Evolutionary conservation across 2,113 vertebrate genomes (phyloP), one percentile per base, ranked within the genome.

Genomic region (Ceyx melanurus): DNA sequence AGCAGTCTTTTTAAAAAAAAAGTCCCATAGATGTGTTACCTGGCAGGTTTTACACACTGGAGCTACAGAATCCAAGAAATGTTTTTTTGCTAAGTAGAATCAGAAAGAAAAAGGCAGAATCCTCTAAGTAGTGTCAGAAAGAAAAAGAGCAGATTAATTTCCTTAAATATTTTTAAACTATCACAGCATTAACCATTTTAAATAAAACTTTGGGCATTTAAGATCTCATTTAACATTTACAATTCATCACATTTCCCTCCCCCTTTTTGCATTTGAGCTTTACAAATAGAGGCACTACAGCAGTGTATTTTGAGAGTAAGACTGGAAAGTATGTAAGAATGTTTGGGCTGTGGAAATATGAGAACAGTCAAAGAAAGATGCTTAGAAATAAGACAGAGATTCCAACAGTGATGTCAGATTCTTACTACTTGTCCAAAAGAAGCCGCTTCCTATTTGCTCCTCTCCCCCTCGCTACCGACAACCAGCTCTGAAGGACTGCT

Each of bases 381-480:
- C 79, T 62, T 84, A 94, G 89, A 90, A 96, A 78, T 54, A 86
- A 79, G 72, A 86, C 70, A 93, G 79, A 86, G 62, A 86, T 85
- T 93, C 81, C 89, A 91, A 43, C 89, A 91, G 68, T 89, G 68
- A 95, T 75, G 89, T 90, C 92, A 91, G 79, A 89, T 65, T n/a
- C 89, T 86, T 85, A 86, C 45, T 90, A 56, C 62, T 92, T 67
- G 70, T 89, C 89, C 89, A 94, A 89, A 91, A 88, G n/a, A 92
- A 80, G 56, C 50, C 61, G 54, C 37, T 85, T 85, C 85, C 85
- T 31, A 87, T 37, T 92, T 62, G 75, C 45, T 66, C 37, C 76
- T 51, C 67, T 18, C 16, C 1, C 3, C 1, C 48, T 81, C 40
- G 42, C 14, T 72, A 45, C 0, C 23, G 18, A 68, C 17, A 78